These are phyloP conservation scores for Ptychadena robeensis DNA, from an alignment of 2,797 vertebrate species.

Conservation along the genomic window DNA sequence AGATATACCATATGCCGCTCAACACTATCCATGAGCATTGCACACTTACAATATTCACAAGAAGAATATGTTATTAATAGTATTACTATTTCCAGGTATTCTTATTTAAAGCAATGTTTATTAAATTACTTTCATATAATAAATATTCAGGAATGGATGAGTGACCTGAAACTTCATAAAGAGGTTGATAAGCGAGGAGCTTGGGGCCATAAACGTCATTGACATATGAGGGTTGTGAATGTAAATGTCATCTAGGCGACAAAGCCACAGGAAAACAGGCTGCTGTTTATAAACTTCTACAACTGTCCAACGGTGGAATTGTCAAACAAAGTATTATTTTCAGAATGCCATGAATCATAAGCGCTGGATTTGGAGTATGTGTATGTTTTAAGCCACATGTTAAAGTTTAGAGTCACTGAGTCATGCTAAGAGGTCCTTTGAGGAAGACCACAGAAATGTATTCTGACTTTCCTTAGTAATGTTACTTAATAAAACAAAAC, in stretches of 20 bases:
- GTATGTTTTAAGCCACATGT: slow-evolving; percentile 48
- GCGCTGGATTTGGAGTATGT: slow-evolving; percentile 32
- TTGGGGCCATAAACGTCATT: background rate
- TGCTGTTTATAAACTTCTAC: slow-evolving; percentile 37
- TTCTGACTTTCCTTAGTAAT: slow-evolving; percentile 34
- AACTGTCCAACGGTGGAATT: slow-evolving; percentile 22
- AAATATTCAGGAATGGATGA: background rate
- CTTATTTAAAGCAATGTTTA: too few relatives aligned
- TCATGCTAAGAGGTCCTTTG: slow-evolving; percentile 42
- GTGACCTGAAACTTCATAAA: background rate
- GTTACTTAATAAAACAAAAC: slow-evolving; percentile 31
- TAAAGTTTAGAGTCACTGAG: slow-evolving; percentile 47
- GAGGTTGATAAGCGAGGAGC: too few relatives aligned
- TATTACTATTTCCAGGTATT: too few relatives aligned
- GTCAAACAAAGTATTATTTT: slow-evolving; percentile 34
- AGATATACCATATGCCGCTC: too few relatives aligned
- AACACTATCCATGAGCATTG: too few relatives aligned
- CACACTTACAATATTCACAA: too few relatives aligned
- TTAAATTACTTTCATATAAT: too few relatives aligned
- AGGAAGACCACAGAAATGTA: slow-evolving; percentile 28
- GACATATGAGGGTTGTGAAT: background rate
- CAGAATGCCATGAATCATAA: slow-evolving; percentile 27
- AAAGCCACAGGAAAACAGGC: slow-evolving; percentile 9
- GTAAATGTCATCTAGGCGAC: background rate
- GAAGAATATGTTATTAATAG: too few relatives aligned